Percentiles rank a stretch among this genome's conserved stretches.
These are phyloP conservation scores for Chloebia gouldiae DNA, from an alignment of 2,113 vertebrate species.

Conservation along the genomic window DNA sequence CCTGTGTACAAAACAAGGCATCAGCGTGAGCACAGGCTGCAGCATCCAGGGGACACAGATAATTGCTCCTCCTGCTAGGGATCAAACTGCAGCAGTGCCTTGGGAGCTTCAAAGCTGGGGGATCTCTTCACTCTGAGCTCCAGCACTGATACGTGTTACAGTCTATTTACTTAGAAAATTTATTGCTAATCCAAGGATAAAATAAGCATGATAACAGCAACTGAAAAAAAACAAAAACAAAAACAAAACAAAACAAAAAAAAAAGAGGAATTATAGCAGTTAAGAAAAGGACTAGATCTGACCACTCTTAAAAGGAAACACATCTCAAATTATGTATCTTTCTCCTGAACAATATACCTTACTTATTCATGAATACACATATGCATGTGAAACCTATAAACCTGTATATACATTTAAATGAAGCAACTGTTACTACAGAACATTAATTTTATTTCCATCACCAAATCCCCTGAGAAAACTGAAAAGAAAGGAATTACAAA, in stretches of 20 bases:
- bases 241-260: background rate
- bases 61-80: conserved; percentile 14
- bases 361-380: background rate
- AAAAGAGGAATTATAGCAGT: background rate
- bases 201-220: background rate
- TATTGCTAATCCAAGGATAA: background rate
- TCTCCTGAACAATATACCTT: background rate
- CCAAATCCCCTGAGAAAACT: background rate
- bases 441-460: background rate
- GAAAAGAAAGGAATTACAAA: background rate
- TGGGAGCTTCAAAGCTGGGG: background rate
- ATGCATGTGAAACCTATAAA: background rate
- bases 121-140: background rate
- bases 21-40: background rate
- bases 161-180: background rate
- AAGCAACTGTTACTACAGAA: background rate
- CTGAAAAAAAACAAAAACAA: too few relatives aligned
- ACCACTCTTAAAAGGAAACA: background rate
- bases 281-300: background rate
- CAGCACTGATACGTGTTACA: background rate
- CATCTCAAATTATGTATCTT: background rate
- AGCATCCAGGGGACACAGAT: conserved; percentile 3
- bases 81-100: background rate
- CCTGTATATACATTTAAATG: background rate
- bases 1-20: conserved; percentile 21